Evolutionary conservation across 2,888 invertebrate genomes (phyloP).

Genomic region (Noctua janthe): DNA sequence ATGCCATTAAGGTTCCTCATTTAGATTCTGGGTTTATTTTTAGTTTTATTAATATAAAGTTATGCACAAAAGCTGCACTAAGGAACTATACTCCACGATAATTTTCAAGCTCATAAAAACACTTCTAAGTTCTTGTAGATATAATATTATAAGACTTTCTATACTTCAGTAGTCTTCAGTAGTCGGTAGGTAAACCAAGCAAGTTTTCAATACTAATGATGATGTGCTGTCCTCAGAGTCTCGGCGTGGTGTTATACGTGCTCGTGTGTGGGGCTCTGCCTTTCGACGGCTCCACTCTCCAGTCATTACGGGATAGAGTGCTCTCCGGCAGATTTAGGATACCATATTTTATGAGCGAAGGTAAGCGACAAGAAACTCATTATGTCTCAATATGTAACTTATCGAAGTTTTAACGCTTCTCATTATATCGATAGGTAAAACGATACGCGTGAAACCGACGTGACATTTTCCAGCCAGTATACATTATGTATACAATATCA

Average conservation of each 20-base stretch:
- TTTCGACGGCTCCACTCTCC: constrained; percentile 98
- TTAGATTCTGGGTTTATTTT: neutral
- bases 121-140: constrained; percentile 2
- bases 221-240: constrained; percentile 92
- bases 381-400: constrained; percentile 49
- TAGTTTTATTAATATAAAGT: constrained; percentile 6
- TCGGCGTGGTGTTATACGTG: constrained; percentile 99
- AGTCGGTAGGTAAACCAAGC: neutral
- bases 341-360: constrained; percentile 99
- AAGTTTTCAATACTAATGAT: constrained; percentile 51
- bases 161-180: neutral
- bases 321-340: constrained; percentile 98
- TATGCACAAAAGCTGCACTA: neutral
- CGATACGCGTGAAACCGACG: constrained; percentile 4
- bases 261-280: constrained; percentile 98
- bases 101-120: neutral
- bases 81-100: neutral
- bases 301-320: constrained; percentile 97
- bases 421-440: constrained; percentile 5
- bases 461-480: constrained; percentile 1
- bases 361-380: constrained; percentile 88
- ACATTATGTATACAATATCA: constrained; percentile 15
- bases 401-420: constrained; percentile 25
- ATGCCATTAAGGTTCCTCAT: neutral
- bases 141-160: neutral